Conservation (phyloP, 2,797 vertebrate species). For the Centropyge bicolor region DNA sequence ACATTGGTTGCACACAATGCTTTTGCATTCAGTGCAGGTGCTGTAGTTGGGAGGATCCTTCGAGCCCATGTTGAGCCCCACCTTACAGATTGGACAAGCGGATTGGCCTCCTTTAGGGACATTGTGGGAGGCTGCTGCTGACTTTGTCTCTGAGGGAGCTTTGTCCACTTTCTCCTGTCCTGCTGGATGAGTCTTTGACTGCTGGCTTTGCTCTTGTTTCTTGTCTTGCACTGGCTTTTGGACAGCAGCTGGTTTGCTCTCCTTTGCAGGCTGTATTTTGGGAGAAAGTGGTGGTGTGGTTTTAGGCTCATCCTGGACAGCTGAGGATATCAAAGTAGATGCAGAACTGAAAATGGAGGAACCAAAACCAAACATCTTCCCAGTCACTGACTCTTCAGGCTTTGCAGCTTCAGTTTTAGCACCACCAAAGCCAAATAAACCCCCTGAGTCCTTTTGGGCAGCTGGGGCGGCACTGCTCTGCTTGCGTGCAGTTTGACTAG, state of each 20-base stretch:
- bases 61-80: conserved; percentile 88
- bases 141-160: conserved; percentile 54
- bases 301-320: conserved; percentile 82
- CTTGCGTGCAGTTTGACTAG: conserved; percentile 65
- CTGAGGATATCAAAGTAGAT: conserved; percentile 92
- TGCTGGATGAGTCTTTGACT: conserved; percentile 45
- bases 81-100: conserved; percentile 93
- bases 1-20: conserved; percentile 94
- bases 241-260: conserved; percentile 53
- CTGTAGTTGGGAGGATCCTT: conserved; percentile 92
- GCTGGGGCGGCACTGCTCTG: conserved; percentile 65
- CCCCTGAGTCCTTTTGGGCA: conserved; percentile 65
- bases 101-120: conserved; percentile 66
- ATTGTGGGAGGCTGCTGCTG: conserved; percentile 53
- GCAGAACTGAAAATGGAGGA: conserved; percentile 96
- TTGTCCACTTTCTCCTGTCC: conserved; percentile 71
- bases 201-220: conserved; percentile 64
- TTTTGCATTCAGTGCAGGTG: conserved; percentile 94
- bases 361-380: conserved; percentile 96
- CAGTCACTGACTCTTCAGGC: conserved; percentile 91
- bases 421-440: conserved; percentile 72
- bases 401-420: conserved; percentile 87
- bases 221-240: conserved; percentile 67
- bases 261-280: conserved; percentile 78
- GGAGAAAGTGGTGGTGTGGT: conserved; percentile 81